phyloP scores from a whole-genome alignment of 2,888 invertebrate genomes.

The Dioctria linearis region DNA sequence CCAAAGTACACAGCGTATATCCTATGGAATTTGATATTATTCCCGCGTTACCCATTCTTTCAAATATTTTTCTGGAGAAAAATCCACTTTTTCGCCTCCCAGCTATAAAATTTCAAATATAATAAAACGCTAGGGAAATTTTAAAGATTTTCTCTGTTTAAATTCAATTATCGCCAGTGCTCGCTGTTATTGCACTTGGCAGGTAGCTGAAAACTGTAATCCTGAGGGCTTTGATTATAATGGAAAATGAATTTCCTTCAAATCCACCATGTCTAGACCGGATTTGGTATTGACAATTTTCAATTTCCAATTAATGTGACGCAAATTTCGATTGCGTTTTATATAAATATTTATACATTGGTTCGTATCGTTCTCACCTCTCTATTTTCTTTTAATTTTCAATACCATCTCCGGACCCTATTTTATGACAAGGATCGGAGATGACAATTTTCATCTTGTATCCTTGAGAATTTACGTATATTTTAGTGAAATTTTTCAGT shows the following conservation, averaged over 20 bases:
- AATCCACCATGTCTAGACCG: constrained; percentile 48
- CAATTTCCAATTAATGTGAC: constrained; percentile 31
- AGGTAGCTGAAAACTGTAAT: constrained; percentile 14
- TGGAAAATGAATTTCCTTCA: constrained; percentile 27
- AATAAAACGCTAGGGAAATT: not conserved
- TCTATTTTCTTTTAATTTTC: too few relatives aligned
- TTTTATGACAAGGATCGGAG: too few relatives aligned
- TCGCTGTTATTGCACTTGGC: constrained; percentile 19
- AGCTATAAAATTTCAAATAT: not conserved
- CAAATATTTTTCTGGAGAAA: not conserved
- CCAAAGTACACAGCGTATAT: not conserved
- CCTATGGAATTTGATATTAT: not conserved
- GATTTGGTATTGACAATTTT: constrained; percentile 47
- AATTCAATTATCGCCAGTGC: constrained; percentile 24
- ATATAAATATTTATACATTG: too few relatives aligned
- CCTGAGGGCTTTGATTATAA: not conserved
- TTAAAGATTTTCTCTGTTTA: constrained; percentile 24
- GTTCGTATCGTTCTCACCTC: too few relatives aligned
- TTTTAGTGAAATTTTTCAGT: too few relatives aligned
- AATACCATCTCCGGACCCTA: too few relatives aligned
- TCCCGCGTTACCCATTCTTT: not conserved
- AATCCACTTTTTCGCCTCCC: not conserved
- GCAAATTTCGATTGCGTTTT: too few relatives aligned
- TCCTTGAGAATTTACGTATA: too few relatives aligned
- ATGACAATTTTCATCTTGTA: too few relatives aligned